Percentiles rank a stretch among this genome's conserved stretches.
Evolutionary conservation across 2,888 invertebrate species (phyloP).

Genomic region (Drosophila meridiana): DNA sequence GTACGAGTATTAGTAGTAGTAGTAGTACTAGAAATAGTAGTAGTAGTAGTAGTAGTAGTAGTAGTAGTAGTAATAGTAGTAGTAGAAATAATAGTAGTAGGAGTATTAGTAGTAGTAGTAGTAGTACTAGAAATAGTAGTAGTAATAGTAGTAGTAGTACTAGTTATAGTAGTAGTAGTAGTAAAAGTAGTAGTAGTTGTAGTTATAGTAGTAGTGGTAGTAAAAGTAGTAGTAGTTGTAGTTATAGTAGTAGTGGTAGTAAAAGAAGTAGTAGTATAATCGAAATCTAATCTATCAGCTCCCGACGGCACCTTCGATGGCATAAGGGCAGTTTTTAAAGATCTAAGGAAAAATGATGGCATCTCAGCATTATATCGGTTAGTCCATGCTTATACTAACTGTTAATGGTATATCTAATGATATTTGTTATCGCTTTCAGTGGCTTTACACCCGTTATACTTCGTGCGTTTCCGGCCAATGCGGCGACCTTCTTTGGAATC

Average conservation of each 20-base stretch:
- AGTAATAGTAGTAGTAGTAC: neutral
- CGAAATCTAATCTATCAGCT: constrained; percentile 86
- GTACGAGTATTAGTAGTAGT: too few species aligned
- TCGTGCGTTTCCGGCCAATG: constrained; percentile 99
- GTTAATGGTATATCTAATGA: neutral
- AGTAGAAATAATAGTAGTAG: too few species aligned
- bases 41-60: too few species aligned
- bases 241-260: neutral
- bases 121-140: too few species aligned
- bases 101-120: too few species aligned
- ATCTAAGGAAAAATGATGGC: constrained; percentile 95
- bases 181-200: neutral
- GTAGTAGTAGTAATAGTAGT: too few species aligned
- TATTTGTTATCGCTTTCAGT: constrained; percentile 43
- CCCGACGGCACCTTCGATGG: constrained; percentile 98
- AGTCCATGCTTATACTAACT: neutral
- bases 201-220: neutral
- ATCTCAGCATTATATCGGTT: constrained; percentile 92
- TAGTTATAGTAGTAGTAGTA: neutral
- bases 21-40: too few species aligned
- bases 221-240: neutral
- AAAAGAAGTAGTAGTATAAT: neutral
- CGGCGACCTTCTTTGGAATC: constrained; percentile 98
- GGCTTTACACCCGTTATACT: constrained; percentile 98
- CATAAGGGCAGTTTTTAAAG: constrained; percentile 93